These are phyloP conservation scores for Aphelenchoides besseyi DNA, from an alignment of 1,140 invertebrate species.

Conservation along the genomic window DNA sequence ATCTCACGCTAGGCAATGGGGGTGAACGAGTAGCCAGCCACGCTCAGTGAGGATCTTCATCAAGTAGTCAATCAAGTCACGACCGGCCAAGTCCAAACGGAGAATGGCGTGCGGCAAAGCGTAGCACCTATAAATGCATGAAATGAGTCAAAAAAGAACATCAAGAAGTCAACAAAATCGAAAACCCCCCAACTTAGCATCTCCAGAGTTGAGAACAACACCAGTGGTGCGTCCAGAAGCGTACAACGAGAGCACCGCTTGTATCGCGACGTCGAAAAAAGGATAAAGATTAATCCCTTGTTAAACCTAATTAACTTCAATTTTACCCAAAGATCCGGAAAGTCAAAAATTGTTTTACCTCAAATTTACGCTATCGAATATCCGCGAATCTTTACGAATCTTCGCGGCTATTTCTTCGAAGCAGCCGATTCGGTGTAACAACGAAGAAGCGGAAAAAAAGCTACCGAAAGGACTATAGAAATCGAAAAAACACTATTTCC, in stretches of 20 bases:
- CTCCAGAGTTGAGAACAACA: constrained; percentile 62
- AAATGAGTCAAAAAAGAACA: constrained; percentile 57
- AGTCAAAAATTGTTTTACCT: too few species aligned
- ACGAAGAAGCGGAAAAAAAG: too few species aligned
- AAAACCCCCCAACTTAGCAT: constrained; percentile 63
- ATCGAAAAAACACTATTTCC: too few species aligned
- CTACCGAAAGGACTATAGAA: too few species aligned
- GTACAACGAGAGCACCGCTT: constrained; percentile 63
- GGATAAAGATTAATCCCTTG: too few species aligned
- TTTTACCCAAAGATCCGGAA: too few species aligned
- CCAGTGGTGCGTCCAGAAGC: constrained; percentile 63
- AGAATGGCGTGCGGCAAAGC: constrained; percentile 54
- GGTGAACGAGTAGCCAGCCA: constrained; percentile 60
- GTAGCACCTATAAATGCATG: constrained; percentile 59
- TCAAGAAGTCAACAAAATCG: constrained; percentile 57
- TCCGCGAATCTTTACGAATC: too few species aligned
- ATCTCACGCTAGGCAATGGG: constrained; percentile 76
- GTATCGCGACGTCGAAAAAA: constrained; percentile 63
- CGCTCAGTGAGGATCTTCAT: constrained; percentile 49
- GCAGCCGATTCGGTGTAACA: too few species aligned
- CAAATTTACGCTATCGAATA: too few species aligned
- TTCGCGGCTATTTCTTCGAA: too few species aligned
- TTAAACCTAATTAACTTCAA: too few species aligned
- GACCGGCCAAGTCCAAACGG: constrained; percentile 53
- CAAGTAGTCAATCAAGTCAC: constrained; percentile 52